Base-by-base conservation (phyloP, 2,888 invertebrate genomes). In the Lasioglossum lativentre region DNA sequence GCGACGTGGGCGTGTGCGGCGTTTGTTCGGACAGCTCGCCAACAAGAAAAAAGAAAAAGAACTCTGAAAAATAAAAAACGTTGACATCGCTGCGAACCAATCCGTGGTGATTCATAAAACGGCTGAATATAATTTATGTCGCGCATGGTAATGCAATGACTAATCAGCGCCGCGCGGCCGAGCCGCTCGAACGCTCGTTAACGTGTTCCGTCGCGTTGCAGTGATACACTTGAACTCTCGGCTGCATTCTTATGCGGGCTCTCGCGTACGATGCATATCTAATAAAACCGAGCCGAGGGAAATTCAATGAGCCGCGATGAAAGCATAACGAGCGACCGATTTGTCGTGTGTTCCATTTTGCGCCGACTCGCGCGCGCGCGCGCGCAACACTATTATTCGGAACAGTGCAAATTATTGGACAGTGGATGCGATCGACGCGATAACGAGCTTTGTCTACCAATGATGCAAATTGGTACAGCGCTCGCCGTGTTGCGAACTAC, bases 101-200 rank as follows among this genome's bases (percentile, higher is more conserved):
- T 30, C n/a, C 45, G 78, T 3, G 30, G 40, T 84, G 84, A 86
- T 86, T 84, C 84, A 80, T 75, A 56, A 80, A 78, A 75, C 75
- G 80, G 68, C 72, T 34, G 76, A 84, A 81, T 78, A 80, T 81
- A 83, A 81, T 84, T 86, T 86, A 84, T 86, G 73, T 80, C 19
- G 23, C 84, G 72, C 80, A 80, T 86, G 72, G 75, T 79, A 86
- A 66, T n/a, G 75, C 84, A 81, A 78, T 86, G 86, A 86, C 80
- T 86, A 86, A 86, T 86, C 84, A 75, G 14, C 63, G 73, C 52
- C 66, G 47, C 30, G n/a, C 34, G 12, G 63, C 63, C 4, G 52
- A n/a, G n/a, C n/a, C 19, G 16, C 19, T 12, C 19, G n/a, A 71
- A 52, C 38, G 40, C 78, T 59, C 75, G 80, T 72, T 63, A 75